Conservation (phyloP, 2,888 invertebrate species). For the Zaprionus obscuricornis region DNA sequence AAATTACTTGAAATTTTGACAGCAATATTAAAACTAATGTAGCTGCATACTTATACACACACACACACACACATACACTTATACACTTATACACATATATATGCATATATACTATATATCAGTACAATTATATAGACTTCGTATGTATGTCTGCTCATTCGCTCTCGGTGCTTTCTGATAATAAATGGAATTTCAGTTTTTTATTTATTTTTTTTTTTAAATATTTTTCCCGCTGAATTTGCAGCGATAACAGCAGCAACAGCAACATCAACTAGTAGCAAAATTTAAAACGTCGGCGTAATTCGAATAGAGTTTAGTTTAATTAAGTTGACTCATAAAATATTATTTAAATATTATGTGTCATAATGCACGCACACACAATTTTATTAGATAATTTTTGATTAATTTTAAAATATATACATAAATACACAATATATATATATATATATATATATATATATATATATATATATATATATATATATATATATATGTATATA, state of each 20-base stretch:
- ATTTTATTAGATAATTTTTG: too few species aligned
- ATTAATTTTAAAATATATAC: not conserved
- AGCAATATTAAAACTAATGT: not conserved
- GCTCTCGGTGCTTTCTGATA: constrained; percentile 33
- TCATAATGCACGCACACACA: too few species aligned
- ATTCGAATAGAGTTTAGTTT: constrained; percentile 42
- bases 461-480: not conserved
- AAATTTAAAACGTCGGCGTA: constrained; percentile 36
- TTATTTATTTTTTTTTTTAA: constrained; percentile 20
- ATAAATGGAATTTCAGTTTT: constrained; percentile 46
- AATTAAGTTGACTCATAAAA: constrained; percentile 3
- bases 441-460: not conserved
- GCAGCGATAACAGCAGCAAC: constrained; percentile 38
- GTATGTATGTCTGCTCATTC: not conserved
- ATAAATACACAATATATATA: not conserved
- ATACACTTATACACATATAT: not conserved
- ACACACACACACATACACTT: not conserved
- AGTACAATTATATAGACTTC: not conserved
- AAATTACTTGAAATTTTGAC: constrained; percentile 36
- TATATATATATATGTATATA: not conserved
- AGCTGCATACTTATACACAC: not conserved
- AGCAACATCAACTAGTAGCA: constrained; percentile 16
- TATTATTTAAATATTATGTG: not conserved
- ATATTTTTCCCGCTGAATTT: constrained; percentile 51
- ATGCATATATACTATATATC: constrained; percentile 1